phyloP scores from a whole-genome alignment of 1,140 invertebrate genomes.

The Drosophila varians region DNA sequence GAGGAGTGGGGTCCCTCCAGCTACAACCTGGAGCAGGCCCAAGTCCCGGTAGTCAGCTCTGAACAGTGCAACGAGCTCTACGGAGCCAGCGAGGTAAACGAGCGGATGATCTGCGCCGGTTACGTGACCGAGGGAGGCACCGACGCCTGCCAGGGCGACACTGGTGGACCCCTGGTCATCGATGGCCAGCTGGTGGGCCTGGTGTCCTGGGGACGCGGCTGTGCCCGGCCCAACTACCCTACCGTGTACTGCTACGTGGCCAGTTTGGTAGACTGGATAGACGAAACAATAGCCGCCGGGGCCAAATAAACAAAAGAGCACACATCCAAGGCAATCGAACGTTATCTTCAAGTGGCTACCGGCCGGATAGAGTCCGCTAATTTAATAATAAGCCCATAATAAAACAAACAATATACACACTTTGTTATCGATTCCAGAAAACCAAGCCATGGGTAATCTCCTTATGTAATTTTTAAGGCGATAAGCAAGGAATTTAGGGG shows the following conservation, averaged over 20 bases:
- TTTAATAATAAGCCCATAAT: slow-evolving; percentile 53
- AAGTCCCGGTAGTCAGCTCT: slow-evolving; percentile 82
- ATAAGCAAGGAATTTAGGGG: neutral
- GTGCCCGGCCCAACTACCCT: slow-evolving; percentile 85
- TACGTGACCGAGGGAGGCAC: slow-evolving; percentile 85
- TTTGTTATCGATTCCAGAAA: neutral
- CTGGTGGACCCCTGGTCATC: slow-evolving; percentile 88
- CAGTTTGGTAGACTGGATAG: slow-evolving; percentile 83
- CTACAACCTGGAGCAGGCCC: slow-evolving; percentile 83
- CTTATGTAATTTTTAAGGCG: slow-evolving; percentile 22
- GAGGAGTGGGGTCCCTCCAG: slow-evolving; percentile 84
- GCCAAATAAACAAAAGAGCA: slow-evolving; percentile 30
- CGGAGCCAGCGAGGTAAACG: slow-evolving; percentile 84
- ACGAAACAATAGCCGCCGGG: slow-evolving; percentile 53
- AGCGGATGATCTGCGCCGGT: slow-evolving; percentile 84
- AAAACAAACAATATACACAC: slow-evolving; percentile 12
- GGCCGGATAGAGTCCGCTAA: slow-evolving; percentile 15
- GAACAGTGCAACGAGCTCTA: slow-evolving; percentile 59
- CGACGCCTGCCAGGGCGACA: slow-evolving; percentile 87
- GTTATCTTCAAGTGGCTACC: slow-evolving; percentile 32
- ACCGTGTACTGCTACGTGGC: slow-evolving; percentile 87
- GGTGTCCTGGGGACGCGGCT: slow-evolving; percentile 87
- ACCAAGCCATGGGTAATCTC: neutral
- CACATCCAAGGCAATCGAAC: slow-evolving; percentile 23
- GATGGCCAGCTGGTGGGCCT: slow-evolving; percentile 85